Conservation (phyloP, 2,113 vertebrate genomes). For the Rhizomys pruinosus region DNA sequence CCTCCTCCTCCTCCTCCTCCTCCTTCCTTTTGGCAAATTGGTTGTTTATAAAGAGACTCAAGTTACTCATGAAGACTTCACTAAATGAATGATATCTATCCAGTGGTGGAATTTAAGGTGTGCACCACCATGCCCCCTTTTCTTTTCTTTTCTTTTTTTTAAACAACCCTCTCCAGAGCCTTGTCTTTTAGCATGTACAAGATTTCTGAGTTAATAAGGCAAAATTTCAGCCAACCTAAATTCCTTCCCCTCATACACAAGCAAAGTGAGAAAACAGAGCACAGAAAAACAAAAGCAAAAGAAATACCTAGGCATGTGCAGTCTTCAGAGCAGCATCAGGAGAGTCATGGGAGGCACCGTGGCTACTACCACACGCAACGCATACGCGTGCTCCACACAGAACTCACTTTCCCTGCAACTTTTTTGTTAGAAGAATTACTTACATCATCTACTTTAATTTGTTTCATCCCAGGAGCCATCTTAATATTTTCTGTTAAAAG, state of each 20-base stretch:
- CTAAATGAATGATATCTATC: too few relatives aligned
- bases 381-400: neutral
- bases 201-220: neutral
- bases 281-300: neutral
- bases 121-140: too few relatives aligned
- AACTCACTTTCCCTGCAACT: neutral
- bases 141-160: too few relatives aligned
- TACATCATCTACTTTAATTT: neutral
- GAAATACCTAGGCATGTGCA: neutral
- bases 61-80: too few relatives aligned
- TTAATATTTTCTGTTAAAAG: neutral
- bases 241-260: neutral
- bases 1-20: too few relatives aligned
- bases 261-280: neutral
- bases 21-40: too few relatives aligned
- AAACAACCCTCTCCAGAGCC: too few relatives aligned
- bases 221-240: too few relatives aligned
- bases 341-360: rapidly evolving
- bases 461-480: neutral
- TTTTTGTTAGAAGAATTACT: neutral
- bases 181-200: neutral
- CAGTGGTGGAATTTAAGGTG: too few relatives aligned
- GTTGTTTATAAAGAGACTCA: too few relatives aligned
- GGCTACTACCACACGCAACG: too few relatives aligned
- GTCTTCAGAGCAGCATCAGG: neutral